These are phyloP conservation scores for Abramis brama DNA, from an alignment of 2,113 vertebrate species.

Conservation along the genomic window DNA sequence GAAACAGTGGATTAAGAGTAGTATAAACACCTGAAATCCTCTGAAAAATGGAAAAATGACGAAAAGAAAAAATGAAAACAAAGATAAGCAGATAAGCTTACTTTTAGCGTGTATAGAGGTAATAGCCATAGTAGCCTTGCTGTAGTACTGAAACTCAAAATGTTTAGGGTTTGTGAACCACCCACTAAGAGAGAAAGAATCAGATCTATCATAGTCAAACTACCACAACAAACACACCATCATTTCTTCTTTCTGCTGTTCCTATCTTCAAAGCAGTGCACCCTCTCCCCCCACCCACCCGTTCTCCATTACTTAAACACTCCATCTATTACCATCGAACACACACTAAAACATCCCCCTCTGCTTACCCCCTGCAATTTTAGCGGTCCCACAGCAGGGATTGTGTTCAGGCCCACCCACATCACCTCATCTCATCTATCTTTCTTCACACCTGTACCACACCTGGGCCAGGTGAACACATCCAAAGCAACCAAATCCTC, in stretches of 20 bases:
- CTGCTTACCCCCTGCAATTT: constrained; percentile 3
- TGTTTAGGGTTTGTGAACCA: constrained; percentile 41
- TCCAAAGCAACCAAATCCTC: constrained; percentile 20
- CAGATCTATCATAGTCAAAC: constrained; percentile 47
- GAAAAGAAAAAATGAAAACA: neutral
- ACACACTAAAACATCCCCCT: constrained; percentile 9
- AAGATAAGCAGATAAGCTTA: neutral
- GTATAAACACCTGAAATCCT: neutral
- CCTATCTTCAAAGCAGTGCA: constrained; percentile 30
- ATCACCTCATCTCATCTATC: constrained; percentile 14
- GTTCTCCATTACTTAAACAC: constrained; percentile 26
- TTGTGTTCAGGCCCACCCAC: constrained; percentile 47
- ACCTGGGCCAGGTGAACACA: constrained; percentile 18
- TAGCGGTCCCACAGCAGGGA: constrained; percentile 20
- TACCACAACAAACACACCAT: constrained; percentile 54
- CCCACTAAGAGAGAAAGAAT: constrained; percentile 44
- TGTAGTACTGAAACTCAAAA: constrained; percentile 35
- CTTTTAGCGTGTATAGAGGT: neutral
- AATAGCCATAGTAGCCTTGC: neutral
- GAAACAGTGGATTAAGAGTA: neutral
- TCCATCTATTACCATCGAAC: constrained; percentile 2
- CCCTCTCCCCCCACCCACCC: neutral
- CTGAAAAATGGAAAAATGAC: neutral
- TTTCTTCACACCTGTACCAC: constrained; percentile 43
- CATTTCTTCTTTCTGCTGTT: constrained; percentile 26